phyloP scores from a whole-genome alignment of 2,797 vertebrate genomes.

The Tenualosa ilisha region DNA sequence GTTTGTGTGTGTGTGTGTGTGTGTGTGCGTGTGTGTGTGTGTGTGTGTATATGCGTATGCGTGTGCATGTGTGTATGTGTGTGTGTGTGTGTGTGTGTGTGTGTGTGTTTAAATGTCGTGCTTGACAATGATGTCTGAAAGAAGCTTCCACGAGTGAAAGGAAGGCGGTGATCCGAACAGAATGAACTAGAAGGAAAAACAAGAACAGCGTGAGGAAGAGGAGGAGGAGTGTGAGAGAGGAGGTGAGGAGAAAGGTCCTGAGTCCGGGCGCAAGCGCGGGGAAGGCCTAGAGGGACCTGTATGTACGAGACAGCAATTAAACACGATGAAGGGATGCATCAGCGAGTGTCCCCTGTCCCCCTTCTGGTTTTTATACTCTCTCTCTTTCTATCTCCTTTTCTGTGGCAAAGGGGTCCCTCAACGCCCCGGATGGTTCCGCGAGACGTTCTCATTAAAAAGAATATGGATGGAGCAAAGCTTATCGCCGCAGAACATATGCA shows the following conservation, averaged over 20 bases:
- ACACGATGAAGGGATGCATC: constrained; percentile 75
- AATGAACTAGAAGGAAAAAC: not conserved
- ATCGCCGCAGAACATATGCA: constrained; percentile 86
- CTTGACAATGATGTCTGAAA: not conserved
- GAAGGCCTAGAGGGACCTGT: constrained; percentile 63
- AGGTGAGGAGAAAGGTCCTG: not conserved
- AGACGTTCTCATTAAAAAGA: constrained; percentile 79
- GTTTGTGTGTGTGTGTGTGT: not conserved
- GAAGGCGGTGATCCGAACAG: not conserved
- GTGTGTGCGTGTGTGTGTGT: not conserved
- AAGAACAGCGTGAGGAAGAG: not conserved
- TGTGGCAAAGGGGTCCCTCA: constrained; percentile 57
- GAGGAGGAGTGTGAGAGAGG: not conserved
- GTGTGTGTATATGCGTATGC: not conserved
- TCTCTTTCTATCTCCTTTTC: not conserved
- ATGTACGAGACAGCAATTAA: constrained; percentile 77
- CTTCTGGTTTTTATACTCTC: not conserved
- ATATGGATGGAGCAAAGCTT: constrained; percentile 80
- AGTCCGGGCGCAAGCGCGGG: not conserved
- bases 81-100: not conserved
- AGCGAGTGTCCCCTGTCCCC: not conserved
- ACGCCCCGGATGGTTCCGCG: constrained; percentile 60
- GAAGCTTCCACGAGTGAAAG: not conserved
- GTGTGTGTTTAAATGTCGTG: not conserved
- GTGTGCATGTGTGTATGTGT: not conserved